Conservation (phyloP, 2,797 vertebrate species). For the Octomys mimax region DNA sequence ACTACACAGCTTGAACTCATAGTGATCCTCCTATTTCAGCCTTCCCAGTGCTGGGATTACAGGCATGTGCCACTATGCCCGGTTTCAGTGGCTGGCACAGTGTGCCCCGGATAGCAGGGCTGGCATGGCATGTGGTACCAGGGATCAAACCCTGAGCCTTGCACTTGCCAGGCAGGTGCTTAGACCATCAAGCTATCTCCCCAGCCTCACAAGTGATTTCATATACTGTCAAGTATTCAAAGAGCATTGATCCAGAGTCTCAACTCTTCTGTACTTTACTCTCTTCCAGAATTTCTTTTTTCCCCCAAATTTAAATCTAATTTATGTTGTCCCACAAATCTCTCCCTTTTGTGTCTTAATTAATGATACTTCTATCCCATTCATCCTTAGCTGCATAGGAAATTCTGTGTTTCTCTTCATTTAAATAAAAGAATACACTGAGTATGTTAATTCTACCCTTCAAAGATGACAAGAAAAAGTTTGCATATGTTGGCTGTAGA, state of each 20-base stretch:
- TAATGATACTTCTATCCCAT: neutral
- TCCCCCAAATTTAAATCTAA: neutral
- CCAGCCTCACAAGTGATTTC: neutral
- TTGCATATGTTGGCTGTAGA: neutral
- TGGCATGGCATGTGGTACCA: no score
- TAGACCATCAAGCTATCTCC: no score
- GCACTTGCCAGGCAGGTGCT: no score
- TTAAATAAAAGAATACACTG: neutral
- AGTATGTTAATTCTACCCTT: neutral
- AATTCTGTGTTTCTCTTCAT: neutral
- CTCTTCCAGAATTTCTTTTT: neutral
- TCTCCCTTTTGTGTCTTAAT: constrained; percentile 5
- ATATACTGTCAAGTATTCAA: constrained; percentile 36
- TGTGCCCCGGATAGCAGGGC: no score
- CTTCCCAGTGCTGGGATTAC: no score
- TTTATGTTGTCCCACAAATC: neutral
- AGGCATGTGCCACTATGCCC: no score
- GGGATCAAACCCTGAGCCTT: no score
- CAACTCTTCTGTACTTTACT: neutral
- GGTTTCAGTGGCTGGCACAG: no score
- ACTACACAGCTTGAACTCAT: no score
- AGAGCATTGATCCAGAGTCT: neutral
- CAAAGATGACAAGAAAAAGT: neutral
- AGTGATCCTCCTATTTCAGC: no score
- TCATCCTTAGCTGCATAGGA: neutral